phyloP scores from a whole-genome alignment of 1,140 invertebrate species.

The Lasaia peninsularis region DNA sequence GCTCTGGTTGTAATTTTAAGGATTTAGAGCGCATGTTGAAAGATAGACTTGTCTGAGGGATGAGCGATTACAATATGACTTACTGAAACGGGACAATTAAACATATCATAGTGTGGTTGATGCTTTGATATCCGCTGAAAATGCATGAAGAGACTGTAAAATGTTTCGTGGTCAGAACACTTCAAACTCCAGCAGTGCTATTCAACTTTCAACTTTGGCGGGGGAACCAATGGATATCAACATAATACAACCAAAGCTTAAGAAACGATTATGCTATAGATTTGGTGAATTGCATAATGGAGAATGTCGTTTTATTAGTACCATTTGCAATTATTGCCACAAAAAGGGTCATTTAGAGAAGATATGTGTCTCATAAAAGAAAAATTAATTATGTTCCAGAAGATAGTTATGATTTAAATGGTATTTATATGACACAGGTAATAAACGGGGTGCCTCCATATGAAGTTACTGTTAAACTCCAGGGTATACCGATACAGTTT shows the following conservation, averaged over 20 bases:
- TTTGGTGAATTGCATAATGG: constrained; percentile 19
- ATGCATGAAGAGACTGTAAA: neutral
- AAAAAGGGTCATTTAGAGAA: constrained; percentile 26
- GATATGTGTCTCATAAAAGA: constrained; percentile 10
- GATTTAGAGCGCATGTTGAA: constrained; percentile 35
- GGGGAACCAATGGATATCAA: neutral
- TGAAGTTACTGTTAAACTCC: neutral
- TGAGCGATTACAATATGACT: constrained; percentile 32
- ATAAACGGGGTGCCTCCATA: neutral
- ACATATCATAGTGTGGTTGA: constrained; percentile 27
- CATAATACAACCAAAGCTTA: neutral
- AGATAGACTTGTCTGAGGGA: constrained; percentile 32
- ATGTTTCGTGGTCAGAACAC: neutral
- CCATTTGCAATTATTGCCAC: constrained; percentile 23
- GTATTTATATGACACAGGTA: constrained; percentile 14
- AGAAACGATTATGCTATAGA: constrained; percentile 10
- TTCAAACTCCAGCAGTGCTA: neutral
- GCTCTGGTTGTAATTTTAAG: constrained; percentile 29
- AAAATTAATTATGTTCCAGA: constrained; percentile 3
- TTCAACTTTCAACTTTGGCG: too few species aligned
- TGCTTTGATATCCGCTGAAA: constrained; percentile 20
- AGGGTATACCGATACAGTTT: neutral
- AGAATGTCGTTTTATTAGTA: constrained; percentile 18
- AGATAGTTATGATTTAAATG: constrained; percentile 15
- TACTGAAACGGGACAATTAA: constrained; percentile 25